Conservation (phyloP, 2,888 invertebrate species). For the Nomada ruficornis region DNA sequence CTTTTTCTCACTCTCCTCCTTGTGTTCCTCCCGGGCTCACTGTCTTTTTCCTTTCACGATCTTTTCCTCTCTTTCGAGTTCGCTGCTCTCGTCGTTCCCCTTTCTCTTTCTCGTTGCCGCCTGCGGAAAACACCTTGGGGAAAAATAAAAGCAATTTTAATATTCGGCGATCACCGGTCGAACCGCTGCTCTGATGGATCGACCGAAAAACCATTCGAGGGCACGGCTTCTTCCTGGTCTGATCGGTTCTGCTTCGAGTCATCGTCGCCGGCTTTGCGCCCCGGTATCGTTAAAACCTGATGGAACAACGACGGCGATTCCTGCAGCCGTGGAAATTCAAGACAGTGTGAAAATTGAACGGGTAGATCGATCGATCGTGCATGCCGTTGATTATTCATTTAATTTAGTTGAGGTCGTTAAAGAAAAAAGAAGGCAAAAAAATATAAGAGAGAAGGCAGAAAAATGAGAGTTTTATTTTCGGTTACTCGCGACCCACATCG, state of each 20-base stretch:
- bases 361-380: slow-evolving; percentile 15
- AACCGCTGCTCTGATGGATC: slow-evolving; percentile 3
- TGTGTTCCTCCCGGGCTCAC: slow-evolving; percentile 72
- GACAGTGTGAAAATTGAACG: background rate
- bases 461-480: background rate
- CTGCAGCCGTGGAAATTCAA: too few relatives aligned
- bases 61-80: slow-evolving; percentile 37
- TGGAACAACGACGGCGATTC: too few relatives aligned
- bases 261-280: too few relatives aligned
- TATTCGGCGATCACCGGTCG: slow-evolving; percentile 30
- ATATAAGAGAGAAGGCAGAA: background rate
- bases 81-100: slow-evolving; percentile 22
- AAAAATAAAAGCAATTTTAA: slow-evolving; percentile 27
- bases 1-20: slow-evolving; percentile 82
- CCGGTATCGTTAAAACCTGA: too few relatives aligned
- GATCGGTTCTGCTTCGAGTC: background rate
- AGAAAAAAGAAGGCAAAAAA: too few relatives aligned
- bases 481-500: background rate
- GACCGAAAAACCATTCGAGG: background rate
- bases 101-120: slow-evolving; percentile 11
- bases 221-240: background rate
- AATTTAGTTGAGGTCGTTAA: too few relatives aligned
- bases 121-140: slow-evolving; percentile 36
- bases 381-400: background rate
- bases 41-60: slow-evolving; percentile 63